Base-by-base conservation (phyloP, 2,797 vertebrate species). In the Mus spretus region DNA sequence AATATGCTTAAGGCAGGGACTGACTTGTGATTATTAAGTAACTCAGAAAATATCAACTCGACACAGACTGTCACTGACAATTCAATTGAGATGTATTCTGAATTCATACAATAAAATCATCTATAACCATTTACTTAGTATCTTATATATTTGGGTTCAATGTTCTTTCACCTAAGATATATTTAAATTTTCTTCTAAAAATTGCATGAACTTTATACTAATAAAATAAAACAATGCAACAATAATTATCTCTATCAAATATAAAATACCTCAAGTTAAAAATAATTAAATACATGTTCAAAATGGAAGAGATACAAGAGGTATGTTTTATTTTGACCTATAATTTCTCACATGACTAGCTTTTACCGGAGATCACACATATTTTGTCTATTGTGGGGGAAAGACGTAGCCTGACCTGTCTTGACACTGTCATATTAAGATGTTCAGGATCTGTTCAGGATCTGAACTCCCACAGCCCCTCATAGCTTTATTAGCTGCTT, bases 401-500 rank as follows among this genome's bases (percentile, higher is more conserved):
- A 96, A 47, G 3, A 94, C 57, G 74, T 77, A 95, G n/a, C 50
- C 9, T 95, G 95, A 89, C 81, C 90, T 89, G 34, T 95, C 63
- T 85, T 95, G 77, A 97, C 78, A 93, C 44, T 89, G 74, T 90
- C 79, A 80, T 89, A 92, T 77, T 83, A 89, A 97, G 67, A 59
- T 20, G 81, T 97, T 67, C 63, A 67, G 59, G 8, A 83, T 83
- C 55, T 82, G 55, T 59, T 59, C 78, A 79, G n/a, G 61, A 96
- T 53, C 63, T 94, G 85, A 97, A 93, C 74, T 95, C 40, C 75
- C 65, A 91, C 47, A 93, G 70, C 83, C 91, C 86, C 94, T 80
- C 1, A 4, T 91, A 92, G 95, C 87, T 83, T 95, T 93, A 95
- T 97, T 97, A 97, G 77, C 37, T 90, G 70, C 93, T 89, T 84